Evolutionary conservation across 1,140 invertebrate genomes (phyloP).

Genomic region (Gryon sp.): DNA sequence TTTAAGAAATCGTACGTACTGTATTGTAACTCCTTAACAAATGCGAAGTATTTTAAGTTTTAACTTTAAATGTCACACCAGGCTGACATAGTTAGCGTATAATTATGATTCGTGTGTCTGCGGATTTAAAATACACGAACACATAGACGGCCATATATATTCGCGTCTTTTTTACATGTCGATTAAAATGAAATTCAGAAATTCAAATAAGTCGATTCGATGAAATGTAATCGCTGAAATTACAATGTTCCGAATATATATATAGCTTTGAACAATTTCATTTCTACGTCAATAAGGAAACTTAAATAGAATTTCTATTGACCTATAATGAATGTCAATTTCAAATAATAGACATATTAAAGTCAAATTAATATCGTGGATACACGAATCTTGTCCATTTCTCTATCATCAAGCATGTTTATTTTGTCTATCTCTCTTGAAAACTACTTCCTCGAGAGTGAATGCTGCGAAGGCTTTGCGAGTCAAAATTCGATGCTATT

Average conservation of each 20-base stretch:
- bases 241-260: too few relatives aligned
- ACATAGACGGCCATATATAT: background rate
- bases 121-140: background rate
- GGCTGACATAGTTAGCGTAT: background rate
- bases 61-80: background rate
- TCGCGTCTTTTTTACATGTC: too few relatives aligned
- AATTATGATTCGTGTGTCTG: background rate
- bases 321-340: constrained; percentile 12
- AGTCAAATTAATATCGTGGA: constrained; percentile 18
- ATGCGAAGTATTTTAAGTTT: background rate
- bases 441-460: constrained; percentile 29
- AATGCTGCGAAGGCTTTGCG: constrained; percentile 41
- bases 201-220: too few relatives aligned
- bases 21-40: background rate
- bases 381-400: constrained; percentile 25
- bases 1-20: background rate
- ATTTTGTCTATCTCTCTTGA: constrained; percentile 17
- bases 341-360: constrained; percentile 8
- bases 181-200: too few relatives aligned
- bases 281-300: constrained; percentile 6
- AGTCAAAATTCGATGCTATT: constrained; percentile 39
- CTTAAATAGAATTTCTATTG: constrained; percentile 8
- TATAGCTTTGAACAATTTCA: too few relatives aligned
- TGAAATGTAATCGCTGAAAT: too few relatives aligned
- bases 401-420: constrained; percentile 30